Percentiles rank a stretch among this genome's conserved stretches.
These are phyloP conservation scores for Dromiciops gliroides DNA, from an alignment of 2,113 vertebrate species.

Conservation along the genomic window DNA sequence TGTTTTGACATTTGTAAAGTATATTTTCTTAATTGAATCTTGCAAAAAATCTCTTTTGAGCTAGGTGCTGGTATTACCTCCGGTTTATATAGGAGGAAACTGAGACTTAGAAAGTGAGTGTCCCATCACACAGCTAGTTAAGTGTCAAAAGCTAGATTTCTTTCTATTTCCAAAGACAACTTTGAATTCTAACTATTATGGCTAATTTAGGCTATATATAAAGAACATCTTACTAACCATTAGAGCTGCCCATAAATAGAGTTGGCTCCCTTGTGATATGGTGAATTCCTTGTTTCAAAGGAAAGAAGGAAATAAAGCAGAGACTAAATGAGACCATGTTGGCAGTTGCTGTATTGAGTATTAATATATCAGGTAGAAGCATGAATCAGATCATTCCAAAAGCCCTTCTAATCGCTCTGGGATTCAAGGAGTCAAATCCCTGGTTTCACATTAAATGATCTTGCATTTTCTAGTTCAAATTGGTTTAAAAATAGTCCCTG, in stretches of 20 bases:
- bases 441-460: neutral
- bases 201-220: neutral
- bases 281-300: neutral
- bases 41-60: neutral
- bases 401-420: neutral
- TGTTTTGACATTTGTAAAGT: neutral
- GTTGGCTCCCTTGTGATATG: neutral
- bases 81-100: neutral
- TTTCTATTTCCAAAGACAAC: neutral
- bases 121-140: neutral
- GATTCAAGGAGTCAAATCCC: neutral
- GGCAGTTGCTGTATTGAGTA: neutral
- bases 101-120: neutral
- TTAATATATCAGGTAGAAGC: neutral
- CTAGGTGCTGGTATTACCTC: neutral
- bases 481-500: neutral
- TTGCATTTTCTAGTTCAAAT: neutral
- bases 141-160: neutral
- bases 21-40: neutral
- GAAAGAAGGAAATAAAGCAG: neutral
- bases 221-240: neutral
- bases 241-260: neutral
- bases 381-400: neutral
- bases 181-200: neutral
- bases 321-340: neutral